Base-by-base conservation (phyloP, 2,888 invertebrate species). In the Xestia sexstrigata region DNA sequence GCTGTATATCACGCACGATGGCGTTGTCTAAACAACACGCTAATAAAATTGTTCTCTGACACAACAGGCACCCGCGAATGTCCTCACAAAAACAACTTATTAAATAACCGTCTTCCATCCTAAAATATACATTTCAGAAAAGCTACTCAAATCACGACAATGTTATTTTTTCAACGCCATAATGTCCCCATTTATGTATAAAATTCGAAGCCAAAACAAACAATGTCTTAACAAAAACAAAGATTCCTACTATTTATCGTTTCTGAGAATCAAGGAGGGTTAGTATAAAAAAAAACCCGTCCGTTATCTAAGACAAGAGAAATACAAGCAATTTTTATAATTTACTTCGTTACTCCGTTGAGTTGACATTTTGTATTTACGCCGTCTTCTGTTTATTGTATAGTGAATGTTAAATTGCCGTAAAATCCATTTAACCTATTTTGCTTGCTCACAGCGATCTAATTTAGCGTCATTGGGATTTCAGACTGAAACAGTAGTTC, bases 261-360 rank as follows among this genome's bases (percentile, higher is more conserved):
- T 82, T 74, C 87, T 63, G 55, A 80, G 81, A 85, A 88, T 86
- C 82, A 83, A 77, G 69, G 73, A 70, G 78, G 76, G 78, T 76
- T 86, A 79, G 80, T 85, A 80, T 87, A 35, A 74, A 77, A 86
- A 86, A 86, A 83, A 82, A 76, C 23, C 42, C 17, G 71, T 71
- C 79, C 68, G 52, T 81, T 89, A 83, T 88, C 83, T 78, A 67
- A 83, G 77, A 79, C 71, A 85, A 88, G 85, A 88, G 79, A 86
- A 88, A 89, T 88, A 82, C 82, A 83, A 88, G 85, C 83, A 79
- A 88, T 89, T 88, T 88, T 88, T 89, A 88, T 88, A 89, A 88
- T 86, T 86, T 83, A 85, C 88, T 86, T 89, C 76, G 78, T 85
- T 86, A 82, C 81, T 88, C 76, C 67, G 76, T 81, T 79, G 79